phyloP scores from a whole-genome alignment of 2,888 invertebrate species.

The Stenoptilia bipunctidactyla region DNA sequence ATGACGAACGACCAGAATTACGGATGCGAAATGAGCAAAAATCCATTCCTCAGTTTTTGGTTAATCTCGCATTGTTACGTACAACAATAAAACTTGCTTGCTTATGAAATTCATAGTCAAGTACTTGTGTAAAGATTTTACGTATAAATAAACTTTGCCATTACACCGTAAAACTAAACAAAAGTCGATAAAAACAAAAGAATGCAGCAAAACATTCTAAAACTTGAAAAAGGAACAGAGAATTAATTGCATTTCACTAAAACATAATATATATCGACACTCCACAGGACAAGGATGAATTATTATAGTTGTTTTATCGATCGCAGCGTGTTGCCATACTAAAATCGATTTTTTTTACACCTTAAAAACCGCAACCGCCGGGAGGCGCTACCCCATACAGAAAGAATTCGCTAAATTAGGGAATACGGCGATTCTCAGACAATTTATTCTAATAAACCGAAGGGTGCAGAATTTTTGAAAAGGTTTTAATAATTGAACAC shows the following conservation, averaged over 20 bases:
- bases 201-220: constrained; percentile 31
- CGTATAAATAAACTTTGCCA: no score
- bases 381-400: constrained; percentile 49
- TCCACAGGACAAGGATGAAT: constrained; percentile 53
- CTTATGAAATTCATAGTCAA: no score
- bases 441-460: no score
- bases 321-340: constrained; percentile 66
- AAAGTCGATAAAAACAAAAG: constrained; percentile 18
- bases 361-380: constrained; percentile 60
- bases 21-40: constrained; percentile 2
- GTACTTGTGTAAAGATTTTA: no score
- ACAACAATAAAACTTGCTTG: no score
- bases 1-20: constrained; percentile 8
- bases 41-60: no score
- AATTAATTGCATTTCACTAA: constrained; percentile 63
- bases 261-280: constrained; percentile 47
- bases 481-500: no score
- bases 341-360: constrained; percentile 72
- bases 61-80: no score
- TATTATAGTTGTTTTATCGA: constrained; percentile 58
- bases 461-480: no score
- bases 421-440: no score
- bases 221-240: constrained; percentile 38
- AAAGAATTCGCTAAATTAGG: no score
- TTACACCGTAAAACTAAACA: neutral